Percentiles rank a stretch among this genome's conserved stretches.
These are phyloP conservation scores for Ascaphus truei DNA, from an alignment of 2,113 vertebrate species.

Conservation along the genomic window DNA sequence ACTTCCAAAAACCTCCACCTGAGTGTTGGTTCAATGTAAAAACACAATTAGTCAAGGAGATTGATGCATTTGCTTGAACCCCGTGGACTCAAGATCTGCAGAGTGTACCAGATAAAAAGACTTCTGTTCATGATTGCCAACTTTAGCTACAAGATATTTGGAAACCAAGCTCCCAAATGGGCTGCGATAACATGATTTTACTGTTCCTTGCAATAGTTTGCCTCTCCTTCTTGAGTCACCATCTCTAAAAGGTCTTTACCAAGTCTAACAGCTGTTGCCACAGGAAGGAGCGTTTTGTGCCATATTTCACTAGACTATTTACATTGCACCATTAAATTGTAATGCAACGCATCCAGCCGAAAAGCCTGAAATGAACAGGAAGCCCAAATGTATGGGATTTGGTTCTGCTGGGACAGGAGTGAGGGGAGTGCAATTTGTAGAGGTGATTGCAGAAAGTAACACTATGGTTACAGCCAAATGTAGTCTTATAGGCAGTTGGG, in stretches of 20 bases:
- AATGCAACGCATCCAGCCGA: neutral
- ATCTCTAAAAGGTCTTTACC: too few relatives aligned
- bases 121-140: neutral
- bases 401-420: neutral
- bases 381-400: neutral
- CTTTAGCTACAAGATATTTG: neutral
- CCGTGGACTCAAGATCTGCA: too few relatives aligned
- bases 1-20: conserved; percentile 58
- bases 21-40: neutral
- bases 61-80: neutral
- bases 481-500: neutral
- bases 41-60: neutral
- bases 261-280: neutral
- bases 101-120: neutral
- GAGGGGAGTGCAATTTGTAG: too few relatives aligned
- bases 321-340: neutral
- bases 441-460: too few relatives aligned
- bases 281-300: neutral
- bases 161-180: neutral
- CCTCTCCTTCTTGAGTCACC: neutral
- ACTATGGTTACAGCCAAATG: neutral
- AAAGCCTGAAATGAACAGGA: neutral
- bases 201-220: neutral
- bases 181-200: too few relatives aligned
- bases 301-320: neutral